A percentile compares a stretch with the other conserved stretches of the same genome.
These are phyloP conservation scores for Meloe dianella DNA, from an alignment of 2,888 invertebrate genomes.

Conservation along the genomic window DNA sequence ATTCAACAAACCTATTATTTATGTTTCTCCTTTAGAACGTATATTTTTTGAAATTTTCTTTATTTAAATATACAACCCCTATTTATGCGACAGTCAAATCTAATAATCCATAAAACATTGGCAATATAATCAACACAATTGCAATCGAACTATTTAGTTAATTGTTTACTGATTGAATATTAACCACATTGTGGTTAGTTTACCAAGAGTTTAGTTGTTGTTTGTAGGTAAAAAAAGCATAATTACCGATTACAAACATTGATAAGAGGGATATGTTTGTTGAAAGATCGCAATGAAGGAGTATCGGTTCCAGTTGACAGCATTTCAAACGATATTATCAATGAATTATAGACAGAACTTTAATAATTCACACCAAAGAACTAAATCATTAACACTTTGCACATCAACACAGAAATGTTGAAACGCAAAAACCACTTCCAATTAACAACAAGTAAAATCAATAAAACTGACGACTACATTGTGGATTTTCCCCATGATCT, in stretches of 20 bases:
- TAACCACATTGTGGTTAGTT: background rate
- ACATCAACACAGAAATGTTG: background rate
- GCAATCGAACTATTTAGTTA: background rate
- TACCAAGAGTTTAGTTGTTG: background rate
- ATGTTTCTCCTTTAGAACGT: background rate
- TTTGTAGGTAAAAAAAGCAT: too few relatives aligned
- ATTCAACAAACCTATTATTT: slow-evolving; percentile 7
- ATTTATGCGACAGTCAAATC: background rate
- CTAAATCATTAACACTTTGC: background rate
- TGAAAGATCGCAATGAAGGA: too few relatives aligned
- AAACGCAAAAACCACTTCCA: background rate
- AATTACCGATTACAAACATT: background rate
- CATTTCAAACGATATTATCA: slow-evolving; percentile 17
- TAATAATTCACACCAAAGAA: slow-evolving; percentile 16
- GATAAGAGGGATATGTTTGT: background rate
- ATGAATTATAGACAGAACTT: slow-evolving; percentile 18
- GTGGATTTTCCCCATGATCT: background rate
- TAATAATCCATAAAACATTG: background rate
- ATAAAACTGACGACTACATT: slow-evolving; percentile 1
- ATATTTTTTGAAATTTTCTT: background rate
- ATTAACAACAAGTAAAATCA: background rate
- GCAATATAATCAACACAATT: background rate
- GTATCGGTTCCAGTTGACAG: background rate
- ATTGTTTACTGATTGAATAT: slow-evolving; percentile 2
- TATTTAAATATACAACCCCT: background rate